phyloP scores from a whole-genome alignment of 2,113 vertebrate species.

The Lepidothrix coronata region DNA sequence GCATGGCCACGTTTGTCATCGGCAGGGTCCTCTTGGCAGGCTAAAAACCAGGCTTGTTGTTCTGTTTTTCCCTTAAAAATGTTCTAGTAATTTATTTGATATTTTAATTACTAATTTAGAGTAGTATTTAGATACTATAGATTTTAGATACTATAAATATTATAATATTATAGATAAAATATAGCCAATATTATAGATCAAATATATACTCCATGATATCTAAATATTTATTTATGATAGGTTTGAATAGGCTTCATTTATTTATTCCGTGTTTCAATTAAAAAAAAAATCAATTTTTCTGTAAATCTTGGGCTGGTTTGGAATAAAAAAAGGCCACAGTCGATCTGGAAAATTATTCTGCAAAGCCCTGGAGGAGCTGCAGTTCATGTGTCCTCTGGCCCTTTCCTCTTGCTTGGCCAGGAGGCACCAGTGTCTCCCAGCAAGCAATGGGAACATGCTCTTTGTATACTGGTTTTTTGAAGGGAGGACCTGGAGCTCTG shows the following conservation, averaged over 20 bases:
- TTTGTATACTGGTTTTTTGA: not conserved
- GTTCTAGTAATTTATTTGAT: too few species aligned
- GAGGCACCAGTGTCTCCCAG: not conserved
- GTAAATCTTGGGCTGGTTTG: not conserved
- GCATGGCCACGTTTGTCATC: not conserved
- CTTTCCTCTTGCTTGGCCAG: not conserved
- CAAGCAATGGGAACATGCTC: rapidly evolving
- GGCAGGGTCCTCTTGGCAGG: not conserved
- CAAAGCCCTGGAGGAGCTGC: not conserved
- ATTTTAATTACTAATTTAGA: too few species aligned
- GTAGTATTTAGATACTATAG: too few species aligned
- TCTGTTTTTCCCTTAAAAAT: too few species aligned
- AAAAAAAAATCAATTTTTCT: not conserved
- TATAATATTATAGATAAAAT: too few species aligned
- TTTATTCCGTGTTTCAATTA: not conserved
- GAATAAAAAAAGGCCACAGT: not conserved
- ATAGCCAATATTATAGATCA: too few species aligned
- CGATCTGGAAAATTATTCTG: not conserved
- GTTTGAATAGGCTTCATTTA: not conserved
- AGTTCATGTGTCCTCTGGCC: not conserved
- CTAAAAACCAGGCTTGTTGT: too few species aligned
- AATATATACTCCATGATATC: too few species aligned
- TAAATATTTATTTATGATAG: too few species aligned
- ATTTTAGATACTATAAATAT: too few species aligned
- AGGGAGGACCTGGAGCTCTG: not conserved